Evolutionary conservation across 2,888 invertebrate genomes (phyloP), one percentile per base, ranked within the genome.

Genomic region (Pachymerium ferrugineum): DNA sequence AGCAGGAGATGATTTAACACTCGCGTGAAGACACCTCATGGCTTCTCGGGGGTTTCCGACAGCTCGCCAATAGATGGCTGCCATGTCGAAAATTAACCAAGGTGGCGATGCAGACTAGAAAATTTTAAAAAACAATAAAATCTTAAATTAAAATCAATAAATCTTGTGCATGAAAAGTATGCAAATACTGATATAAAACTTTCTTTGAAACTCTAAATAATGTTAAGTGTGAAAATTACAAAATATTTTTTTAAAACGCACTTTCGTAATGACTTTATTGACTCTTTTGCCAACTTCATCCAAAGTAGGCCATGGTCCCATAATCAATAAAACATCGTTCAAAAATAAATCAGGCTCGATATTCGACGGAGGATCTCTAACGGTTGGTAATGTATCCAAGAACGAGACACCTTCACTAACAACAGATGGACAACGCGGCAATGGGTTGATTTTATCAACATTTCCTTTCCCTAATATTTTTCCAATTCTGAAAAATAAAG

Each of bases 21-120:
- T 88, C 8, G 87, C 82, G 54, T 89, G 85, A 5, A 90, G 84
- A 80, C 92, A 93, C 78, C 89, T 88, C 6, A 90, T 81, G 0
- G 90, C 89, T 79, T 90, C 89, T 69, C 85, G 84, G 33, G 87
- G 86, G 79, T 90, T 89, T 5, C 89, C 88, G 3, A 89, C 85
- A 0, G 90, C 87, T 8, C 92, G 86, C 92, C 92, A 93, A 81
- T 92, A 91, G 19, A 92, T 82, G 0, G 90, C 90, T 0, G 92
- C 89, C 47, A 92, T 80, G 12, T 89, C 89, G 78, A 88, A 87
- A 22, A 90, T 81, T 6, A 91, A 83, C 92, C 92, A 93, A 76
- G 86, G 86, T 0, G 91, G 89, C 0, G 89, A 90, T 71, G 88
- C 83, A 82, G 87, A 87, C 91, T 92, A 82, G 3, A 77, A 76